Conservation (phyloP, 2,888 invertebrate species). For the Eupeodes luniger region DNA sequence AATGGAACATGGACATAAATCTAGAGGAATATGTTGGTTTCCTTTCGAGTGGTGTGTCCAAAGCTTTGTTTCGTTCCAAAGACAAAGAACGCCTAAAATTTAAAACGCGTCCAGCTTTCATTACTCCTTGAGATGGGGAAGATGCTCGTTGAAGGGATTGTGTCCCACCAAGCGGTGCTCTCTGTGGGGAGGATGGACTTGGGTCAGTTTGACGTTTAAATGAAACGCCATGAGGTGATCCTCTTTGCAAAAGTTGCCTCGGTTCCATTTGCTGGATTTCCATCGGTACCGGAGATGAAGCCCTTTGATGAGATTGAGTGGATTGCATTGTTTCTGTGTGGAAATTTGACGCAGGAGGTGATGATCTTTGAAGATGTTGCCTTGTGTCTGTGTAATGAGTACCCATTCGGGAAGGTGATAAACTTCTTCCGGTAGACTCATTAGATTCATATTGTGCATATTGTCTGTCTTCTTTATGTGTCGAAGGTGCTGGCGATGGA, state of each 20-base stretch:
- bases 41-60: conserved; percentile 68
- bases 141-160: conserved; percentile 42
- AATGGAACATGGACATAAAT: conserved; percentile 81
- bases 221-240: conserved; percentile 42
- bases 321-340: conserved; percentile 9
- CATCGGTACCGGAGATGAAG: conserved; percentile 30
- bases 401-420: conserved; percentile 20
- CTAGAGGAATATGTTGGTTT: conserved; percentile 81
- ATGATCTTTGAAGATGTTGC: conserved; percentile 35
- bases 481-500: neutral
- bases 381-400: conserved; percentile 17
- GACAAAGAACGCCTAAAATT: conserved; percentile 13
- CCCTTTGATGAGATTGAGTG: conserved; percentile 6
- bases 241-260: conserved; percentile 34
- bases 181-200: neutral
- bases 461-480: conserved; percentile 10
- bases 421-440: neutral
- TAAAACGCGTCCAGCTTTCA: conserved; percentile 14
- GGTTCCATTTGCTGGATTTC: conserved; percentile 27
- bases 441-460: conserved; percentile 19
- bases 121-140: neutral
- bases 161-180: neutral
- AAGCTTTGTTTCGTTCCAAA: neutral
- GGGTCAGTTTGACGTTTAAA: conserved; percentile 29
- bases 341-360: conserved; percentile 9